Conservation (phyloP, 2,113 vertebrate species). For the Cheirogaleus medius region DNA sequence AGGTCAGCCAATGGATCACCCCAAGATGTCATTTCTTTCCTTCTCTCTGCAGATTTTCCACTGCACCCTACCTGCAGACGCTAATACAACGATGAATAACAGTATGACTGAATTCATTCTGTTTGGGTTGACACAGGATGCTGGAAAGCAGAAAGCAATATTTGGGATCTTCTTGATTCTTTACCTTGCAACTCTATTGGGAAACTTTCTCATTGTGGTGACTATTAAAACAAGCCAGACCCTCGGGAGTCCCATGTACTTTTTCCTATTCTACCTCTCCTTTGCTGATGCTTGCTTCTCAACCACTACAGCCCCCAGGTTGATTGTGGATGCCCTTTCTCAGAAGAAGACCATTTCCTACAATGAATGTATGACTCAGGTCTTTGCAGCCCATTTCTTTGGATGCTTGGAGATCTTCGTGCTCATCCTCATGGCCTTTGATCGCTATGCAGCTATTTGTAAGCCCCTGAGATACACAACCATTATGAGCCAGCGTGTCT, state of each 20-base stretch:
- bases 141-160: too few species aligned
- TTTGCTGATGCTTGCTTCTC: conserved; percentile 7
- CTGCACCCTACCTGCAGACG: too few species aligned
- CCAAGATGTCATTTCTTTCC: too few species aligned
- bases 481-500: background rate
- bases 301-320: background rate
- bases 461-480: background rate
- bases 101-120: too few species aligned
- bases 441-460: background rate
- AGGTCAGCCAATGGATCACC: too few species aligned
- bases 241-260: background rate
- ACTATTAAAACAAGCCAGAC: too few species aligned
- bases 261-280: conserved; percentile 26
- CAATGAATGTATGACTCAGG: background rate
- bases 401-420: conserved; percentile 26
- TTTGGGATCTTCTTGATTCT: too few species aligned
- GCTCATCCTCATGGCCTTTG: background rate
- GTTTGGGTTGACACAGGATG: too few species aligned
- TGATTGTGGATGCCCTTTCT: background rate
- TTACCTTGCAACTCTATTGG: too few species aligned
- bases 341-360: background rate
- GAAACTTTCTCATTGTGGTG: too few species aligned
- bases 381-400: conserved; percentile 13
- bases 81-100: too few species aligned
- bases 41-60: too few species aligned